Base-by-base conservation (phyloP, 64 coral and sea anemone genomes). In the Pocillopora verrucosa region DNA sequence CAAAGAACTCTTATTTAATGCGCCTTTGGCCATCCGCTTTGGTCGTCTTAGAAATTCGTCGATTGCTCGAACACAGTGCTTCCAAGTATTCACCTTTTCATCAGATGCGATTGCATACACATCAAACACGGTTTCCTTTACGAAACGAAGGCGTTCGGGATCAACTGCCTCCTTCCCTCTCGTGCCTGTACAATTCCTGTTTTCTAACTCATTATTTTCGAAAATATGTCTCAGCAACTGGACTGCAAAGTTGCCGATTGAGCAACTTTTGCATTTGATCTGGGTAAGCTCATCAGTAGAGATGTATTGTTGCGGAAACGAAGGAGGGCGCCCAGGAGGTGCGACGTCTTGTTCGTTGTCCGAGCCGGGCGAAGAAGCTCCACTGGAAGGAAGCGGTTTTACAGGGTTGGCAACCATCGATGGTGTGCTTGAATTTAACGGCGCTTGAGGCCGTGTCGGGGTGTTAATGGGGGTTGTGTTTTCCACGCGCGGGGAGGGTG, bases 201-300 rank as follows among this genome's bases (percentile, higher is more conserved):
- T 96, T 0, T 92, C 91, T 6, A 97, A 83, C 59, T 97, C 95
- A 51, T 3, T 12, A 16, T 89, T 70, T 20, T 90, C 72, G 60
- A 92, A 97, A 76, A 97, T 80, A 64, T 93, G 88, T 63, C 95
- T 78, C 22, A 97, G 63, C 1, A 97, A 60, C 58, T 97, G 95
- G 16, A 97, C 95, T 62, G 95, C 91, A 72, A 97, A 97, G 61
- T 97, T 97, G 22, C 95, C 95, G 26, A 97, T 93, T 9, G 95
- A 97, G 56, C 95, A 97, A 22, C 91, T 94, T 74, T 97, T 97
- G 34, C 92, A 92, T 76, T 93, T 89, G 68, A 97, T 97, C 57
- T 97, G 95, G 64, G 90, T 84, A 34, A 97, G 87, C 57, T 93
- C 95, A 14, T 92, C 81, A 26, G 58, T 79, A 19, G 92, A 34